Evolutionary conservation across 2,888 invertebrate species (phyloP).

Genomic region (Chrysomela aeneicollis): DNA sequence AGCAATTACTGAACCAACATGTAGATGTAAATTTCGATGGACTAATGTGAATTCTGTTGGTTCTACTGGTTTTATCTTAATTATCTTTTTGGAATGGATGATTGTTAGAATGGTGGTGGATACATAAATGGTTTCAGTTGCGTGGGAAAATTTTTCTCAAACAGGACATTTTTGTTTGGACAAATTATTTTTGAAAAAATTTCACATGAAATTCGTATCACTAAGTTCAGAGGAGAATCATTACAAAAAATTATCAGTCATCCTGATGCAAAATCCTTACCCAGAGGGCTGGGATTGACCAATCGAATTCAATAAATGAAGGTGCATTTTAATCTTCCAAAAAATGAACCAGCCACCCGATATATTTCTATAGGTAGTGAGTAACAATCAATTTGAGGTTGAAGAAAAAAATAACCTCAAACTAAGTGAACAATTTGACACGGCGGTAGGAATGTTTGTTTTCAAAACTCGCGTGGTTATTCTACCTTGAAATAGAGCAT

Average conservation of each 20-base stretch:
- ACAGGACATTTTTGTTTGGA: too few species aligned
- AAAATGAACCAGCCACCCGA: too few species aligned
- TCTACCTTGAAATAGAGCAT: constrained; percentile 38
- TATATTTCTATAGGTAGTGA: background rate
- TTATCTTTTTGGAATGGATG: constrained; percentile 29
- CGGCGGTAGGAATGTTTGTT: background rate
- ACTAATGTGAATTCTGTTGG: constrained; percentile 19
- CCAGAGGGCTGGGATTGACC: too few species aligned
- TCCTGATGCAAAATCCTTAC: too few species aligned
- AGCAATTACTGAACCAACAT: constrained; percentile 21
- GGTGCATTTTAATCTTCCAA: too few species aligned
- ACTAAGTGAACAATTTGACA: constrained; percentile 2
- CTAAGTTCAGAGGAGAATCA: too few species aligned
- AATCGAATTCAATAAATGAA: too few species aligned
- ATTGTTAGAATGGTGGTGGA: constrained; percentile 29
- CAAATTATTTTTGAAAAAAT: too few species aligned
- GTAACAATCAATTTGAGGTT: background rate
- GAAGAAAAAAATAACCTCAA: constrained; percentile 1
- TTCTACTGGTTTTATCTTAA: constrained; percentile 36
- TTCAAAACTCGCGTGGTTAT: constrained; percentile 15
- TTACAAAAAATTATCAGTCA: too few species aligned
- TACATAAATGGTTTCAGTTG: constrained; percentile 18
- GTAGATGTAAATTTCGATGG: constrained; percentile 29
- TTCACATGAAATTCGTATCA: too few species aligned
- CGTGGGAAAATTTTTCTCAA: constrained; percentile 27